Percentiles rank a stretch among this genome's conserved stretches.
Evolutionary conservation across 1,140 invertebrate species (phyloP).

Genomic region (Drosophila paulistorum): DNA sequence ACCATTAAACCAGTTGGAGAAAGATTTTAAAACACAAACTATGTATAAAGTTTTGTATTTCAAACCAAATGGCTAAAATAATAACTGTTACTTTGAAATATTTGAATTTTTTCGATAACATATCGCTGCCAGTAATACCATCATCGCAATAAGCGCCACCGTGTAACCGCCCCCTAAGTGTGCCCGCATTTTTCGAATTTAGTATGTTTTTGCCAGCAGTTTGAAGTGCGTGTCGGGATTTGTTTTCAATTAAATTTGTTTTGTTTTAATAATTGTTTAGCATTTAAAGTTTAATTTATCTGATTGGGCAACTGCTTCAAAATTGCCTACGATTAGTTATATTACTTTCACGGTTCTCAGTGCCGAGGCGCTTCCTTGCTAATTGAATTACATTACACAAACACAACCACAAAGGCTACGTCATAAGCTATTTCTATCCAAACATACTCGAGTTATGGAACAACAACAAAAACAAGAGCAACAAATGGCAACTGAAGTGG

Average conservation of each 20-base stretch:
- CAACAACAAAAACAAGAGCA: slow-evolving; percentile 59
- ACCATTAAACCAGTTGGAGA: slow-evolving; percentile 66
- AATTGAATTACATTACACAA: slow-evolving; percentile 62
- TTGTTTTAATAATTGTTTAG: slow-evolving; percentile 58
- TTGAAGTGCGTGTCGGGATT: slow-evolving; percentile 71
- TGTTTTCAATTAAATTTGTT: slow-evolving; percentile 58
- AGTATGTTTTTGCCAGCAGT: slow-evolving; percentile 56
- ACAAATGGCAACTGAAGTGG: slow-evolving; percentile 40
- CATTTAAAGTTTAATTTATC: slow-evolving; percentile 47
- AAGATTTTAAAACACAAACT: slow-evolving; percentile 36
- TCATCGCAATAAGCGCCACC: too few relatives aligned
- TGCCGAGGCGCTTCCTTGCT: slow-evolving; percentile 65
- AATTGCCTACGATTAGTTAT: slow-evolving; percentile 46
- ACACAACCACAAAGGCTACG: slow-evolving; percentile 68
- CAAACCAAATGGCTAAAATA: too few relatives aligned
- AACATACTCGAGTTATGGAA: slow-evolving; percentile 59
- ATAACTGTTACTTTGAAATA: background rate
- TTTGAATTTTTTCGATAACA: background rate
- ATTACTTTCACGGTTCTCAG: slow-evolving; percentile 44
- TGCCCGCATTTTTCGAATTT: too few relatives aligned
- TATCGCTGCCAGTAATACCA: background rate
- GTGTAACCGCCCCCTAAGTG: too few relatives aligned
- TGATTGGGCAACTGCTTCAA: slow-evolving; percentile 57
- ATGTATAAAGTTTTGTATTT: too few relatives aligned
- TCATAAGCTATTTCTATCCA: slow-evolving; percentile 77